Evolutionary conservation across 2,113 vertebrate species (phyloP).

Genomic region (Puma concolor): DNA sequence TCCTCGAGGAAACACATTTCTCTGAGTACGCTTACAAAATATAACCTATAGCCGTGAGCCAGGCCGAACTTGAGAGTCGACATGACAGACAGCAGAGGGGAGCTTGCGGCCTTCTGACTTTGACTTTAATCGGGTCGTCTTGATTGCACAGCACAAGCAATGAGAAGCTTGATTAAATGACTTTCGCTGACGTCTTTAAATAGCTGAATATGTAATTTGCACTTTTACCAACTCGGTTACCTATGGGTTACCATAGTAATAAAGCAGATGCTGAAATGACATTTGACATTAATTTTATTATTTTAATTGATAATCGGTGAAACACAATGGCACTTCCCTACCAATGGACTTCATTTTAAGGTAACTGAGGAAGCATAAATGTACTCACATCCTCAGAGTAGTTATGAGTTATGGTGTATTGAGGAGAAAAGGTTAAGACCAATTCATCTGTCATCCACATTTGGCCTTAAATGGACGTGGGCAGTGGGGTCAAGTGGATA

Average conservation of each 20-base stretch:
- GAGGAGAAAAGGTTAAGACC: conserved; percentile 59
- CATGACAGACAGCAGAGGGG: conserved; percentile 33
- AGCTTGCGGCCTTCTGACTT: conserved; percentile 65
- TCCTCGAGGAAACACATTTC: conserved; percentile 55
- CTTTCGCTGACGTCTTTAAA: conserved; percentile 82
- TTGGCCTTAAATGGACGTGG: conserved; percentile 47
- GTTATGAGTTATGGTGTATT: conserved; percentile 62
- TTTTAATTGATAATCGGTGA: conserved; percentile 80
- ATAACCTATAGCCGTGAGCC: background rate
- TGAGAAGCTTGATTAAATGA: conserved; percentile 83
- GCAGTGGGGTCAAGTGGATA: conserved; percentile 33
- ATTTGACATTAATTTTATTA: conserved; percentile 83
- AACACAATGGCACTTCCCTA: conserved; percentile 69
- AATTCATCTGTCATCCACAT: conserved; percentile 61
- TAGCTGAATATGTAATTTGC: conserved; percentile 79
- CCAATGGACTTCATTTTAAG: conserved; percentile 71
- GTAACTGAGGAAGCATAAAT: conserved; percentile 69
- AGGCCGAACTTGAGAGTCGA: conserved; percentile 25
- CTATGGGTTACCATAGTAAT: conserved; percentile 82
- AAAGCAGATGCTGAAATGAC: conserved; percentile 78
- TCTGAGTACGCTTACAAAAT: conserved; percentile 58
- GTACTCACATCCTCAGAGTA: conserved; percentile 46
- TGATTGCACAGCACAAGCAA: conserved; percentile 76
- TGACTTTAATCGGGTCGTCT: conserved; percentile 68
- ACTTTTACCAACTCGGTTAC: conserved; percentile 79